A percentile compares a stretch with the other conserved stretches of the same genome.
Evolutionary conservation across 2,888 invertebrate species (phyloP).

Genomic region (Heliconius ismenius): DNA sequence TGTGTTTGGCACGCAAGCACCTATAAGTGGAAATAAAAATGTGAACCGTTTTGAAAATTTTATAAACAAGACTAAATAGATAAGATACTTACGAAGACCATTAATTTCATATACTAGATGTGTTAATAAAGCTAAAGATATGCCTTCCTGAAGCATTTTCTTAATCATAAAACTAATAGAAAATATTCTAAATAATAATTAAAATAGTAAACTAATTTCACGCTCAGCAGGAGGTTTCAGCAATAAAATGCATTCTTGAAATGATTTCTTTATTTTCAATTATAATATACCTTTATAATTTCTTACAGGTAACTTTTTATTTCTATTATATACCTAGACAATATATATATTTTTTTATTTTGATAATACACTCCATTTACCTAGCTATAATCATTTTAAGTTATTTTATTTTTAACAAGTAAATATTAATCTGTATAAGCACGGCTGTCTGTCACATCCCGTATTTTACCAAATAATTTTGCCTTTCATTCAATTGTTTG

Average conservation of each 20-base stretch:
- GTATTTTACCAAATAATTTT: conserved; percentile 48
- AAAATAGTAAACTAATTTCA: conserved; percentile 51
- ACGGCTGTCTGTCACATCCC: conserved; percentile 48
- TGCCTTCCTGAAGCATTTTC: conserved; percentile 59
- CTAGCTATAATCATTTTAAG: neutral
- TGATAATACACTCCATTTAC: neutral
- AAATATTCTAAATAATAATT: conserved; percentile 40
- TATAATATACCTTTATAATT: neutral
- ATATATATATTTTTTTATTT: neutral
- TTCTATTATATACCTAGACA: neutral
- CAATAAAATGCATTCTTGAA: conserved; percentile 50
- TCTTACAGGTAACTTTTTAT: neutral
- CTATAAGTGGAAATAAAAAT: conserved; percentile 48
- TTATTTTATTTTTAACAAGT: neutral
- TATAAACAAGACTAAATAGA: neutral
- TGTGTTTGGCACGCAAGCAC: conserved; percentile 66
- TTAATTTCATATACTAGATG: conserved; percentile 49
- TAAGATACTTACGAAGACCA: conserved; percentile 56
- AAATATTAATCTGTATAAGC: neutral
- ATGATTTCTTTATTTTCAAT: conserved; percentile 50
- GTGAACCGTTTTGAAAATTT: conserved; percentile 7
- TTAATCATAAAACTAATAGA: conserved; percentile 45
- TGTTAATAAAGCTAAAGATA: conserved; percentile 57
- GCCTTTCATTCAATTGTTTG: conserved; percentile 43
- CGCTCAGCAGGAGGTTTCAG: conserved; percentile 47